phyloP scores from a whole-genome alignment of 2,888 invertebrate genomes.

The Cataglyphis altisquamis region DNA sequence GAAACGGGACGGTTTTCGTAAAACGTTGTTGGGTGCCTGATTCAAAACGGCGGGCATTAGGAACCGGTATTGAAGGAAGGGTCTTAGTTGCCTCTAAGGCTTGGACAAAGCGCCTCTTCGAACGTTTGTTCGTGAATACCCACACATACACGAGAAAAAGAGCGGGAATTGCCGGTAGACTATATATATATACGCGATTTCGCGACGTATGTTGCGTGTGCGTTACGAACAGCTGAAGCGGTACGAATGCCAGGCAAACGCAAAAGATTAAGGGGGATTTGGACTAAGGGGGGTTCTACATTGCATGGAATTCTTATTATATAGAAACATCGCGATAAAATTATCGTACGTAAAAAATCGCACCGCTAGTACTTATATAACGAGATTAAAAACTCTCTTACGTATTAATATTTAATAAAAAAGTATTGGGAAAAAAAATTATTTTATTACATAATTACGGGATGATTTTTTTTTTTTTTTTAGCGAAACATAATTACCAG shows the following conservation, averaged over 20 bases:
- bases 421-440: neutral
- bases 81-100: conserved; percentile 38
- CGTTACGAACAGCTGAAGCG: conserved; percentile 65
- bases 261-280: conserved; percentile 58
- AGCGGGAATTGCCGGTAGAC: neutral
- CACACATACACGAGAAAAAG: neutral
- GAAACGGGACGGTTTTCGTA: neutral
- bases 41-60: conserved; percentile 6
- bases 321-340: conserved; percentile 1
- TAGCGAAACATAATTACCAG: neutral
- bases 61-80: conserved; percentile 29
- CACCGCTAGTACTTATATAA: neutral
- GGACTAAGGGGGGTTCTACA: conserved; percentile 56
- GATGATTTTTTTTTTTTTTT: neutral
- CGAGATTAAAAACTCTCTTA: neutral
- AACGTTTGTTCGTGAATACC: conserved; percentile 20
- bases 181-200: neutral
- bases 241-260: conserved; percentile 70
- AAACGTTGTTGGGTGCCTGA: conserved; percentile 12
- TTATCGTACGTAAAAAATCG: neutral
- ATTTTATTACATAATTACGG: neutral
- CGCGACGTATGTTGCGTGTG: neutral
- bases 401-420: neutral
- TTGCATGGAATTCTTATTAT: neutral
- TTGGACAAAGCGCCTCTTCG: conserved; percentile 51